Conservation (phyloP, 2,888 invertebrate genomes). For the Hymenopus coronatus region DNA sequence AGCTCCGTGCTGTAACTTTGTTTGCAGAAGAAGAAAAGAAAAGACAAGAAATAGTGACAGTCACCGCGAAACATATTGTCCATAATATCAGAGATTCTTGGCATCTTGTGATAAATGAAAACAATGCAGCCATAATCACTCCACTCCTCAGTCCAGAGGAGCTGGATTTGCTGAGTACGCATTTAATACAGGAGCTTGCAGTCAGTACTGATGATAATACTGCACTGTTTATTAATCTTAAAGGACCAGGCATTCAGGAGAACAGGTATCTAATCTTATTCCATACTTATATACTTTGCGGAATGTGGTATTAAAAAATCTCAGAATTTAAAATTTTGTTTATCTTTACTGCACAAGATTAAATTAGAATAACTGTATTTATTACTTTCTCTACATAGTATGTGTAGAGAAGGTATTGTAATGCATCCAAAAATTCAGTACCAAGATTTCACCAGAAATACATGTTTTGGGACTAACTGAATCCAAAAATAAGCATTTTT, state of each 20-base stretch:
- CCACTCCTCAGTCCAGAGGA: background rate
- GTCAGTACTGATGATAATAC: background rate
- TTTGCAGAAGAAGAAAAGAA: background rate
- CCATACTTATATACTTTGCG: background rate
- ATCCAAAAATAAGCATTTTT: no score
- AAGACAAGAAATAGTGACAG: background rate
- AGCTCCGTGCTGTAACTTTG: conserved; percentile 1
- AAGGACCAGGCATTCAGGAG: conserved; percentile 2
- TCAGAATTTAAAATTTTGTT: no score
- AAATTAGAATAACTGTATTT: no score
- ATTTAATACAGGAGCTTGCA: conserved; percentile 8
- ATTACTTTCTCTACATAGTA: no score
- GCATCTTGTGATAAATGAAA: background rate
- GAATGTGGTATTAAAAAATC: no score
- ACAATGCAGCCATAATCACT: background rate
- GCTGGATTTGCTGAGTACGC: background rate
- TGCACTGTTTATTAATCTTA: background rate
- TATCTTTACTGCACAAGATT: no score
- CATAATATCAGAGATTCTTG: background rate
- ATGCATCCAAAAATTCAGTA: no score
- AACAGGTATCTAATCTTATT: conserved; percentile 7
- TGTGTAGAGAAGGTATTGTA: no score
- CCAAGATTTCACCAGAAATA: no score
- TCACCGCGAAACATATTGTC: background rate
- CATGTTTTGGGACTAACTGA: no score